These are phyloP conservation scores for Drosophila subsilvestris DNA, from an alignment of 2,888 invertebrate species.

Conservation along the genomic window DNA sequence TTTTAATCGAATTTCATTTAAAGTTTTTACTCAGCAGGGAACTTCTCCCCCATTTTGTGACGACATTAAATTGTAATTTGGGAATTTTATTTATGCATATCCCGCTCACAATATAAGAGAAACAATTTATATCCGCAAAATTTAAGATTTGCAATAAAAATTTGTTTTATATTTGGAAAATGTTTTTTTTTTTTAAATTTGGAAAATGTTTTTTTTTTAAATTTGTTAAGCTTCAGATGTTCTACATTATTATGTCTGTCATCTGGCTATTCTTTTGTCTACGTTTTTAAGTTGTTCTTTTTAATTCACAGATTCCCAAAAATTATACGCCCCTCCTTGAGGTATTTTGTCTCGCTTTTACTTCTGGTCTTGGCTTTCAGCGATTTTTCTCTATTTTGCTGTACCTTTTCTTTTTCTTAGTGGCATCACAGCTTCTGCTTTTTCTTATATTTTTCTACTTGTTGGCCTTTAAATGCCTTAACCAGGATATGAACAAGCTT, in stretches of 20 bases:
- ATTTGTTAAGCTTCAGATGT: not conserved
- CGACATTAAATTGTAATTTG: constrained; percentile 60
- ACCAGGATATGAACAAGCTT: constrained; percentile 11
- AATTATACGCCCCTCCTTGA: too few relatives aligned
- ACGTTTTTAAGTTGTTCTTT: not conserved
- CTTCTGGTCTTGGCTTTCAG: not conserved
- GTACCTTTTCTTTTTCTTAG: not conserved
- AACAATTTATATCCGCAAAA: not conserved
- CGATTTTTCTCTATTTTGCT: constrained; percentile 2
- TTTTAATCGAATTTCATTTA: constrained; percentile 60
- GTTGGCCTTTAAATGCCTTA: constrained; percentile 9
- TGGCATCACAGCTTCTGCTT: not conserved
- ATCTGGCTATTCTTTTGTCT: too few relatives aligned
- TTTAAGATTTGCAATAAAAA: too few relatives aligned
- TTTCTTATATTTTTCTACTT: not conserved
- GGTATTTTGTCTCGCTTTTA: not conserved
- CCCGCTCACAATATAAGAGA: not conserved
- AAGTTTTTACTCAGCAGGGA: constrained; percentile 45
- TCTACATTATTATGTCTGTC: not conserved
- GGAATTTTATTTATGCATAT: constrained; percentile 53
- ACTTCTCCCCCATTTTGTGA: constrained; percentile 25
- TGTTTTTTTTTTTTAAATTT: too few relatives aligned
- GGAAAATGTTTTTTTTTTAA: too few relatives aligned
- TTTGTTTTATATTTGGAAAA: too few relatives aligned
- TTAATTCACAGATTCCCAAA: not conserved